phyloP scores from a whole-genome alignment of 2,113 vertebrate species.

The Cololabis saira region DNA sequence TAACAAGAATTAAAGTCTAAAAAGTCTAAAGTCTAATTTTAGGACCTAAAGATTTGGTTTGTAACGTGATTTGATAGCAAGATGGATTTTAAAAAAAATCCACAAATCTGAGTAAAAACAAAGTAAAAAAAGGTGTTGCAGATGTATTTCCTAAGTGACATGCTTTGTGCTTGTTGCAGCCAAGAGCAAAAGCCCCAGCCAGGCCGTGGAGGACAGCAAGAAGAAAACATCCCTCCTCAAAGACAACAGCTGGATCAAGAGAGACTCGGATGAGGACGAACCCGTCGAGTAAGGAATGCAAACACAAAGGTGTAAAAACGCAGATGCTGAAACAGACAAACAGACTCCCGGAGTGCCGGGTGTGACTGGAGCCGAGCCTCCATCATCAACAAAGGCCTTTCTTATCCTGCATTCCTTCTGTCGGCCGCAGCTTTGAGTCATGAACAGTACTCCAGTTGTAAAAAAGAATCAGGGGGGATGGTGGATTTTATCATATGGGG shows the following conservation, averaged over 20 bases:
- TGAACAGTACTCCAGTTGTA: no score
- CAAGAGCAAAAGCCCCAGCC: conserved; percentile 49
- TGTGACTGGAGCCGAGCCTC: conserved; percentile 14
- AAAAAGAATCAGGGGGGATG: no score
- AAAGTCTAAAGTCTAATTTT: no score
- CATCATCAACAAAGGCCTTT: neutral
- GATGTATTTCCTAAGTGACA: no score
- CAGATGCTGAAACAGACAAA: neutral
- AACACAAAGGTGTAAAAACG: conserved; percentile 3
- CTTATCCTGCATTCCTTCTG: conserved; percentile 23
- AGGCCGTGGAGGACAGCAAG: conserved; percentile 80
- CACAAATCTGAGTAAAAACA: no score
- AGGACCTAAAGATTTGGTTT: no score
- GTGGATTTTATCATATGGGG: no score
- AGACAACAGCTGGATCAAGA: conserved; percentile 95
- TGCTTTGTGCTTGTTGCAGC: conserved; percentile 19
- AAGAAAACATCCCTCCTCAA: conserved; percentile 85
- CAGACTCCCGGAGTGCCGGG: neutral
- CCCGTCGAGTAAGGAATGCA: conserved; percentile 72
- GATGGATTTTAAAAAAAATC: no score
- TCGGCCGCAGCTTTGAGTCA: conserved; percentile 7
- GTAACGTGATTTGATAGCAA: no score
- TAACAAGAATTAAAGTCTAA: no score
- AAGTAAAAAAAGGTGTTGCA: no score
- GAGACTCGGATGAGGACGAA: conserved; percentile 82